Conservation (phyloP, 30 jellyfish, hydroid and myxozoan species). For the Aurelia coerulea region DNA sequence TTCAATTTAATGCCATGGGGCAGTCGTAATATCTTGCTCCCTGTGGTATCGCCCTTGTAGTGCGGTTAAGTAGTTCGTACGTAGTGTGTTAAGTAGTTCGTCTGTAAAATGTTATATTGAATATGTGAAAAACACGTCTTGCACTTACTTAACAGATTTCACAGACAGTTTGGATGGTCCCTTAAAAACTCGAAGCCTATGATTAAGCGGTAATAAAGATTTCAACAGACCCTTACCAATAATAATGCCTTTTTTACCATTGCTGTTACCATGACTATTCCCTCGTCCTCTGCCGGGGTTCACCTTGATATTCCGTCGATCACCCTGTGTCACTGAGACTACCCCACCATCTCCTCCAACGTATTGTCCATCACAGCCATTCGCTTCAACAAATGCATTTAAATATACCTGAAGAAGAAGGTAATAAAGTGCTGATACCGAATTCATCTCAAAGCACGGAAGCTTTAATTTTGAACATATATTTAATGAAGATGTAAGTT, state of each 20-base stretch:
- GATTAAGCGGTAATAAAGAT: not conserved
- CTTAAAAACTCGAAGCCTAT: too few species aligned
- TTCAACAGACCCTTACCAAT: not conserved
- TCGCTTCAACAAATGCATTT: conserved; percentile 49
- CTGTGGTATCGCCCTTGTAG: too few species aligned
- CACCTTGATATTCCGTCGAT: not conserved
- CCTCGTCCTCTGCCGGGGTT: not conserved
- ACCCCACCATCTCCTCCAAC: conserved; percentile 68
- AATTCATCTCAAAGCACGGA: not conserved
- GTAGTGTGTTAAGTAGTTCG: too few species aligned
- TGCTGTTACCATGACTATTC: not conserved
- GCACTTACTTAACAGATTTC: too few species aligned
- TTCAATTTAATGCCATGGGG: too few species aligned
- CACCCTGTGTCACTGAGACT: not conserved
- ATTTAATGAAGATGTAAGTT: not conserved
- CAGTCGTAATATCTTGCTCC: too few species aligned
- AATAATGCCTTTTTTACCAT: not conserved
- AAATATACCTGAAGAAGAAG: conserved; percentile 6
- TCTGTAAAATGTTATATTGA: too few species aligned
- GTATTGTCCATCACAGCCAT: conserved; percentile 51
- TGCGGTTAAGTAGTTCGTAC: too few species aligned
- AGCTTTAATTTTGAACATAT: not conserved
- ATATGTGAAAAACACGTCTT: too few species aligned
- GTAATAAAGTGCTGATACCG: not conserved
- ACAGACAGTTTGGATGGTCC: too few species aligned